Base-by-base conservation (phyloP, 2,797 vertebrate species). In the Lacerta viridis region DNA sequence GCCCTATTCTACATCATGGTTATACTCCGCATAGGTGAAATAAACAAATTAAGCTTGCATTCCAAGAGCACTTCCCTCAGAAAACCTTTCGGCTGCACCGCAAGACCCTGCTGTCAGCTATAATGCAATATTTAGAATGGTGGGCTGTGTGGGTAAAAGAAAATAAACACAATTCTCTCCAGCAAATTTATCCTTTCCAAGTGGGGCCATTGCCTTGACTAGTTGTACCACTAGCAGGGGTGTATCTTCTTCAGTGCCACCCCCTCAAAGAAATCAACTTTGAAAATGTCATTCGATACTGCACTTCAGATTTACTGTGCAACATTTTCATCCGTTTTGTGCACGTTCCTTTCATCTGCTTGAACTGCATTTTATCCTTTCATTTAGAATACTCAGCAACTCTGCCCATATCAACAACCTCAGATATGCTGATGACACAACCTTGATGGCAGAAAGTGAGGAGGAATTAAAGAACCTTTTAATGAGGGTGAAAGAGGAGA, bases 31-130 rank as follows among this genome's bases (percentile, higher is more conserved):
- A 25, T 85, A 92, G 25, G 15, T 43, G 13, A 76, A 61, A 90
- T 88, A 93, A 93, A 92, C 41, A 88, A 91, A 90, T 46, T 6
- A n/a, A 83, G 33, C 72, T 91, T 87, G 33, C 66, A 55, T 59
- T 92, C 46, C 33, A 80, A 84, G 85, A 93, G 41, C 39, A 39
- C 13, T 87, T 64, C 88, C 87, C 79, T 77, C 41, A 66, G 88
- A 90, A 55, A 5, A 69, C 13, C 2, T 85, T 87, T 46, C 43
- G 41, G 29, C 50, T 68, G 41, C 59, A 20, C 7, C 64, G 75
- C 33, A 86, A 88, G 36, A 33, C 17, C 55, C 71, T 50, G 5
- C 15, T 50, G 13, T 0, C 8, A 0, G 46, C 69, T 84, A 10
- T 61, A 76, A 66, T 1, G 0, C 5, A 77, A 17, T 64, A 23